Base-by-base conservation (phyloP, 2,888 invertebrate species). In the Chrysolina oricalcia region DNA sequence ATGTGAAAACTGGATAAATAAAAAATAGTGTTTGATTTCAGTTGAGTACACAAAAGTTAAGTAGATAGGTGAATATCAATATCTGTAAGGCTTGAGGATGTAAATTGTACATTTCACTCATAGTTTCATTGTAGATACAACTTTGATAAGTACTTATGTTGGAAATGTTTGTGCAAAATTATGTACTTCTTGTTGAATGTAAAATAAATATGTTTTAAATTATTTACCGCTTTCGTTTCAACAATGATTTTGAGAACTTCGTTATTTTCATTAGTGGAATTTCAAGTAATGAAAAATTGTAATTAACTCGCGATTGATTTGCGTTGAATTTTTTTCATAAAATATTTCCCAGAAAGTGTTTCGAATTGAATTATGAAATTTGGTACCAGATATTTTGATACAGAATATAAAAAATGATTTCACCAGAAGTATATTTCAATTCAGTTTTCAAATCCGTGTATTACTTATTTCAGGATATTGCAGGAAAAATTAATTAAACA, bases 121-220 rank as follows among this genome's bases (percentile, higher is more conserved):
- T 23, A 59, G 13, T 35, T 59, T 59, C 21, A 56, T 35, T 59
- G 59, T 59, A 35, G 59, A 59, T 59, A 59, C 8, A 59, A 15
- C 23, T 59, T 27, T 59, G 59, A 27, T 59, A 59, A 59, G 59
- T 59, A 59, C 59, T 59, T 27, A 59, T 27, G 23, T 59, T 59
- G 35, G 56, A 56, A 56, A 56, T 59, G 6, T 59, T 59, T n/a
- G 8, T 59, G 35, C 35, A 35, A 59, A 35, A n/a, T 35, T 35
- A n/a, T 59, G 59, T 59, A 59, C 13, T 59, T 59, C 13, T 56
- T 13, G 59, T 59, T 59, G 10, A 59, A 59, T 27, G 59, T 59
- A 27, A 59, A 59, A 27, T 59, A 59, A 59, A 59, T 27, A 59
- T 59, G 59, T 59, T 59, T 59, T 8, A 59, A 59, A 59, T 21